Conservation (phyloP, 2,113 vertebrate species). For the Mustela nigripes region DNA sequence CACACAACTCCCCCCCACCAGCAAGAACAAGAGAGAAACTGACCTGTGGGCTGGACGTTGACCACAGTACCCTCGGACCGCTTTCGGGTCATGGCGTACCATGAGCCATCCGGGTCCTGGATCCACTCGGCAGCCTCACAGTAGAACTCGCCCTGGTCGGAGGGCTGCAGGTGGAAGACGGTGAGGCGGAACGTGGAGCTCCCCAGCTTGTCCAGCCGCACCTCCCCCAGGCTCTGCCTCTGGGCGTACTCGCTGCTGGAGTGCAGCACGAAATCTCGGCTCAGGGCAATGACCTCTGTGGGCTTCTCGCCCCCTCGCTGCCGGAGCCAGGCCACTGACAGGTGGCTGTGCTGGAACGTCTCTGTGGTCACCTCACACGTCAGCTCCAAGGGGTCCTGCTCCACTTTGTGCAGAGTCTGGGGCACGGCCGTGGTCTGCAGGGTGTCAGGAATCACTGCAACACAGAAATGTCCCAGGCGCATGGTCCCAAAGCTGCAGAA, state of each 20-base stretch:
- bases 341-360: conserved; percentile 94
- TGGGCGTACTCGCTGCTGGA: conserved; percentile 93
- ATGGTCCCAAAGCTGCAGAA: not conserved
- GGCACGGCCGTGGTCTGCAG: conserved; percentile 88
- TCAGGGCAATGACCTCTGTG: conserved; percentile 94
- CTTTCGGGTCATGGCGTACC: conserved; percentile 97
- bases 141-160: conserved; percentile 96
- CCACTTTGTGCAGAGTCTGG: conserved; percentile 95
- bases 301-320: conserved; percentile 89
- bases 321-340: conserved; percentile 96
- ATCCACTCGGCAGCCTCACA: conserved; percentile 98
- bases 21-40: conserved; percentile 74
- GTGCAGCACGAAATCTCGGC: conserved; percentile 93
- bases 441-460: conserved; percentile 95
- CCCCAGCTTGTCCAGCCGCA: conserved; percentile 95
- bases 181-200: conserved; percentile 94
- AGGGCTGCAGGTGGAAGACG: conserved; percentile 95
- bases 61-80: conserved; percentile 94
- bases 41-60: conserved; percentile 96
- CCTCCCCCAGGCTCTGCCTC: conserved; percentile 94
- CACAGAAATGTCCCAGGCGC: not conserved
- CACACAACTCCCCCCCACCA: not conserved
- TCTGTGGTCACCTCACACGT: conserved; percentile 94
- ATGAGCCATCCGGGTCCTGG: conserved; percentile 95
- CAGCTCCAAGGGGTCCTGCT: conserved; percentile 94